A percentile compares a stretch with the other conserved stretches of the same genome.
Evolutionary conservation across 2,888 invertebrate species (phyloP).

Genomic region (Torymus auratus): DNA sequence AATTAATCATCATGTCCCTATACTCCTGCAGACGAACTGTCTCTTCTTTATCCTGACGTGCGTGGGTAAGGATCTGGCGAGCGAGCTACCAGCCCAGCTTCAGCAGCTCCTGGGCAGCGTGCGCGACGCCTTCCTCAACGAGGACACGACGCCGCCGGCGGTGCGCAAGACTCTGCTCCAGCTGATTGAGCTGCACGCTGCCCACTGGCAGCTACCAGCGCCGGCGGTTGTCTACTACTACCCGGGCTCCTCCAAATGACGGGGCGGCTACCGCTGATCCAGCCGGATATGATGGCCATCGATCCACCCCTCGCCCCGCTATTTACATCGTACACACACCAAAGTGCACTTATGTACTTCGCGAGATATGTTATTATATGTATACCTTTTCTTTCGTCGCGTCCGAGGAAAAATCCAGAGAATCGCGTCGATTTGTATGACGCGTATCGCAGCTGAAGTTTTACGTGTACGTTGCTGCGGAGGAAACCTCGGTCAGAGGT

Average conservation of each 20-base stretch:
- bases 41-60: conserved; percentile 93
- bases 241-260: conserved; percentile 78
- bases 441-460: not conserved
- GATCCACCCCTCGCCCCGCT: too few species aligned
- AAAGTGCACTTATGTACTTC: conserved; percentile 29
- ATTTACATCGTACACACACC: not conserved
- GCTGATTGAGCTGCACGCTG: conserved; percentile 92
- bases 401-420: not conserved
- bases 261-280: not conserved
- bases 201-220: conserved; percentile 93
- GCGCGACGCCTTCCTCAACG: conserved; percentile 90
- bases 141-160: conserved; percentile 84
- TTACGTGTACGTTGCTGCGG: too few species aligned
- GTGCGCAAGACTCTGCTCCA: conserved; percentile 91
- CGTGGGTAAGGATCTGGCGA: conserved; percentile 91
- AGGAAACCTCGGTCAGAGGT: too few species aligned
- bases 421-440: too few species aligned
- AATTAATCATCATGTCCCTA: too few species aligned
- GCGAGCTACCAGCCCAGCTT: conserved; percentile 88
- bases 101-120: conserved; percentile 88
- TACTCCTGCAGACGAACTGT: conserved; percentile 86
- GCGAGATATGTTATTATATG: not conserved
- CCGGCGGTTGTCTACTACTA: conserved; percentile 94
- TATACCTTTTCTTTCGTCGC: not conserved
- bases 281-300: too few species aligned